Percentiles rank a stretch among this genome's conserved stretches.
Conservation (phyloP, 1,140 invertebrate species). For the Zophobas atratus region DNA sequence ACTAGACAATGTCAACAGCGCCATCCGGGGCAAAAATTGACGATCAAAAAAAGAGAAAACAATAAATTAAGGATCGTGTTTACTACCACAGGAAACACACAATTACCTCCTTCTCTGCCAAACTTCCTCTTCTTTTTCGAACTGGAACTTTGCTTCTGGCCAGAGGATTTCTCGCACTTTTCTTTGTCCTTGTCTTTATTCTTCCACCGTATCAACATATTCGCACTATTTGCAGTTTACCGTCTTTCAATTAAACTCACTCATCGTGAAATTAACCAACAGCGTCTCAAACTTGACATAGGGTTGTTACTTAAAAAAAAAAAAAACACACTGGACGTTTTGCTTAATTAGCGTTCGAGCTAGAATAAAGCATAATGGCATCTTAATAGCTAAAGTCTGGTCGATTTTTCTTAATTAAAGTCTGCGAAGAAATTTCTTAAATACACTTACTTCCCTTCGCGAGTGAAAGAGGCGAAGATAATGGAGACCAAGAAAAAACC, state of each 20-base stretch:
- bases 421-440: constrained; percentile 6
- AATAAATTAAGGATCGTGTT: neutral
- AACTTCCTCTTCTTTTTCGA: constrained; percentile 67
- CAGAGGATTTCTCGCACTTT: constrained; percentile 64
- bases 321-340: neutral
- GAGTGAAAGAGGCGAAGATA: neutral
- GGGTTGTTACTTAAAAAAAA: constrained; percentile 9
- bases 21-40: neutral
- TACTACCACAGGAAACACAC: constrained; percentile 20
- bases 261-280: constrained; percentile 6
- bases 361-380: constrained; percentile 16
- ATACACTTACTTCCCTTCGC: neutral
- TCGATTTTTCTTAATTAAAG: constrained; percentile 40
- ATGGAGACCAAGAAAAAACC: neutral
- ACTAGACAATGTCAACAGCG: neutral
- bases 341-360: constrained; percentile 16
- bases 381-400: constrained; percentile 21
- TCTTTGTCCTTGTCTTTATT: constrained; percentile 68
- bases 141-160: constrained; percentile 61
- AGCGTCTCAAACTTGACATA: neutral
- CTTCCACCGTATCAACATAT: constrained; percentile 68
- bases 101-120: constrained; percentile 67
- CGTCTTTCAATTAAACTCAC: constrained; percentile 17
- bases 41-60: neutral
- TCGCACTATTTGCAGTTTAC: constrained; percentile 9